Conservation (phyloP, 2,113 vertebrate species). For the Scomber scombrus region DNA sequence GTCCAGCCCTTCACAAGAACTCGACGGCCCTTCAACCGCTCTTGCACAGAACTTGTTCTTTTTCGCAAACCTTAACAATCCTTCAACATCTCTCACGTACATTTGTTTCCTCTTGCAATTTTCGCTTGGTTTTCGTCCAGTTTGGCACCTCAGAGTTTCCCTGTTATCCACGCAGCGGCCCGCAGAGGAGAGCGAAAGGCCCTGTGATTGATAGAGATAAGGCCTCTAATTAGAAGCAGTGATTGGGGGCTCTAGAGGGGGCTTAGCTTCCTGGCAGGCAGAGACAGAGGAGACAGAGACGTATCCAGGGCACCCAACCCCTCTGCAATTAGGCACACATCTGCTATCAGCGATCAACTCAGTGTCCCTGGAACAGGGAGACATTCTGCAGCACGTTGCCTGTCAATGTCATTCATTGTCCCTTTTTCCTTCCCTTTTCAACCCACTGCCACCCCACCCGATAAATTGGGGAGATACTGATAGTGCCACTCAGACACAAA, state of each 20-base stretch:
- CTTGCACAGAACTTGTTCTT: no score
- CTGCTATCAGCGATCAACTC: constrained; percentile 80
- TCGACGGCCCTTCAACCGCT: no score
- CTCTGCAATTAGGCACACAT: constrained; percentile 79
- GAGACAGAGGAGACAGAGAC: constrained; percentile 72
- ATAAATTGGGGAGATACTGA: constrained; percentile 62
- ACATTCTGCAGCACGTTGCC: constrained; percentile 59
- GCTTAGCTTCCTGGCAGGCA: constrained; percentile 76
- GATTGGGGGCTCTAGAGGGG: constrained; percentile 74
- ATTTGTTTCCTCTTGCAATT: no score
- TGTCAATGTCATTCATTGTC: constrained; percentile 83
- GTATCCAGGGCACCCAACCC: constrained; percentile 68
- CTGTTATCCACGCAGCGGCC: constrained; percentile 50
- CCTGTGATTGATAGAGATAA: constrained; percentile 81
- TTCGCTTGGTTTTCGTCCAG: no score
- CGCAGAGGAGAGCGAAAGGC: constrained; percentile 62
- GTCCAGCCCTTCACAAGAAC: no score
- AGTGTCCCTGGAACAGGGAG: constrained; percentile 68
- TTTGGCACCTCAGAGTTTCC: constrained; percentile 1
- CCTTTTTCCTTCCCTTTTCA: constrained; percentile 49
- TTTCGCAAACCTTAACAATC: no score
- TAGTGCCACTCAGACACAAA: constrained; percentile 30
- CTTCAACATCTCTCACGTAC: no score
- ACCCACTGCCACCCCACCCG: constrained; percentile 46
- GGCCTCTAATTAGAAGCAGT: constrained; percentile 79